These are phyloP conservation scores for Bilobella aurantiaca DNA, from an alignment of 1,140 invertebrate genomes.

Conservation along the genomic window DNA sequence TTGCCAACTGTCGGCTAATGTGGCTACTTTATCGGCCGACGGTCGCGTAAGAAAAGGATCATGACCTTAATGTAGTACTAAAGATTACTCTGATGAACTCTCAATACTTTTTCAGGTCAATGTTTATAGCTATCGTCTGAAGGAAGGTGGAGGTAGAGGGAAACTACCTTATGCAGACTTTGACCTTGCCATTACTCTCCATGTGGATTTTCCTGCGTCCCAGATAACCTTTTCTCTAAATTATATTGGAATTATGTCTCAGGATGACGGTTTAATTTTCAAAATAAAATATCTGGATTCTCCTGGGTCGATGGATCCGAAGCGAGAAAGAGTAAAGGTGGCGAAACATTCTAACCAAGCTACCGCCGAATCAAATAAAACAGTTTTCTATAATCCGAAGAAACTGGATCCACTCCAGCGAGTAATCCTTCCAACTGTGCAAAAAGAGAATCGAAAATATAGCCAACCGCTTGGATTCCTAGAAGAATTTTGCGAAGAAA, in stretches of 20 bases:
- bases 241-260: conserved; percentile 3
- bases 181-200: conserved; percentile 25
- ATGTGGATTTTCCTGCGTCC: conserved; percentile 16
- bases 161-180: conserved; percentile 31
- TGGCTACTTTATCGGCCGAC: conserved; percentile 27
- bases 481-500: conserved; percentile 32
- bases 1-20: conserved; percentile 26
- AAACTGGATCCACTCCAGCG: conserved; percentile 24
- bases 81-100: neutral
- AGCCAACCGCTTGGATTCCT: conserved; percentile 5
- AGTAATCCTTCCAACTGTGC: conserved; percentile 24
- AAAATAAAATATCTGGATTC: neutral
- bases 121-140: conserved; percentile 26
- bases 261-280: neutral
- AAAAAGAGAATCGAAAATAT: conserved; percentile 24
- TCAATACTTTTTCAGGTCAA: conserved; percentile 3
- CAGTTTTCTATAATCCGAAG: conserved; percentile 25
- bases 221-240: conserved; percentile 20
- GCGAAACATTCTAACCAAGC: neutral
- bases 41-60: conserved; percentile 4
- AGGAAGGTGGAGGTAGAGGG: conserved; percentile 24
- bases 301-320: neutral
- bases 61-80: neutral
- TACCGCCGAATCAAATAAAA: neutral
- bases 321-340: too few relatives aligned